Evolutionary conservation across 1,140 invertebrate species (phyloP).

Genomic region (Zaprionus capensis): DNA sequence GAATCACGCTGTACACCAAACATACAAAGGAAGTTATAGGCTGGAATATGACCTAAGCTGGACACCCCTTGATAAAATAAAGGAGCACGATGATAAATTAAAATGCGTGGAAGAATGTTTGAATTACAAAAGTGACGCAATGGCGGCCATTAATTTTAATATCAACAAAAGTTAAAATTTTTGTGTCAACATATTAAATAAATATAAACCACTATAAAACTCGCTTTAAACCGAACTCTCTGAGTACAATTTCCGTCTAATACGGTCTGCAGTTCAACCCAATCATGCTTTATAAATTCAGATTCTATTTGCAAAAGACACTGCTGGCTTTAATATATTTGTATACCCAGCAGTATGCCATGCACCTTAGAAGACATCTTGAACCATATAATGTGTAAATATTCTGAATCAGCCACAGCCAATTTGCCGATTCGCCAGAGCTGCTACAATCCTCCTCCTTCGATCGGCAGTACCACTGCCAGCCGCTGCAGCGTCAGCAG

Average conservation of each 20-base stretch:
- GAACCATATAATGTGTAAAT: too few species aligned
- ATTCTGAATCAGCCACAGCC: too few species aligned
- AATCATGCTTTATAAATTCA: too few species aligned
- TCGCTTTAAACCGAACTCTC: neutral
- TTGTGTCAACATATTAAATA: neutral
- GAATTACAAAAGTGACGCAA: conserved; percentile 17
- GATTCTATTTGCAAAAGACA: too few species aligned
- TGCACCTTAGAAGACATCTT: too few species aligned
- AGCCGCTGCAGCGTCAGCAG: too few species aligned
- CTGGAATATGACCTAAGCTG: conserved; percentile 89
- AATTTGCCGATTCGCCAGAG: too few species aligned
- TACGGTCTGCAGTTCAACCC: too few species aligned
- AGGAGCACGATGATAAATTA: conserved; percentile 61
- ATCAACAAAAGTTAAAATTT: conserved; percentile 27
- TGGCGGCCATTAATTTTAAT: conserved; percentile 72
- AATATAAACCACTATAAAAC: neutral
- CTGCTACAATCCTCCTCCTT: too few species aligned
- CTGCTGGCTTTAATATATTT: too few species aligned
- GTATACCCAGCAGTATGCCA: too few species aligned
- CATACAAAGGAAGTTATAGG: conserved; percentile 88
- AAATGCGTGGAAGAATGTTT: conserved; percentile 65
- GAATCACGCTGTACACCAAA: conserved; percentile 86
- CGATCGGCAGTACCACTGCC: too few species aligned
- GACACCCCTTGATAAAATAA: conserved; percentile 86
- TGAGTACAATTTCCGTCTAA: neutral